Conservation (phyloP, 92 coral and sea anemone genomes). For the Palythoa caribaeorum region DNA sequence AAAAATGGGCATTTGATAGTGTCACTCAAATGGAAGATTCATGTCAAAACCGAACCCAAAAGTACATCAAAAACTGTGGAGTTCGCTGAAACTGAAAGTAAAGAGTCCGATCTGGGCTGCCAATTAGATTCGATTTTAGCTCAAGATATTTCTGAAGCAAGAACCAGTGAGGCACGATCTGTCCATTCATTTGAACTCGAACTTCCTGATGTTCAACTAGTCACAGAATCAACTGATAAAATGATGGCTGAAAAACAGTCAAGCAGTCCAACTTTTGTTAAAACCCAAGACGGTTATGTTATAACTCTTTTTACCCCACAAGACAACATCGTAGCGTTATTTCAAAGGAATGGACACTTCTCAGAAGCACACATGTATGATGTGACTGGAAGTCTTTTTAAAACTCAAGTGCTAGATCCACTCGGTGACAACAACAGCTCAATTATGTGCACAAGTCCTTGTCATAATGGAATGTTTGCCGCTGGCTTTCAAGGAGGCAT, state of each 20-base stretch:
- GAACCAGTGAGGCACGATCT: slow-evolving; percentile 5
- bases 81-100: not conserved
- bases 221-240: not conserved
- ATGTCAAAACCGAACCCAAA: slow-evolving; percentile 25
- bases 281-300: slow-evolving; percentile 75
- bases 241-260: slow-evolving; percentile 22
- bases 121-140: not conserved
- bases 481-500: slow-evolving; percentile 89
- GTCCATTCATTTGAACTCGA: slow-evolving; percentile 44
- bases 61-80: not conserved
- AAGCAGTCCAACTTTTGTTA: slow-evolving; percentile 80
- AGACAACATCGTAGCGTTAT: slow-evolving; percentile 66
- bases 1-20: not conserved
- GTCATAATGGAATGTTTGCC: slow-evolving; percentile 77
- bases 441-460: slow-evolving; percentile 72
- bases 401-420: slow-evolving; percentile 70
- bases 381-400: slow-evolving; percentile 55
- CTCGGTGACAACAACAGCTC: slow-evolving; percentile 78
- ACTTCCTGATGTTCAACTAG: not conserved
- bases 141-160: not conserved
- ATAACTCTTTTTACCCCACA: slow-evolving; percentile 68
- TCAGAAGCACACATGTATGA: slow-evolving; percentile 77
- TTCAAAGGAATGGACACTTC: slow-evolving; percentile 73
- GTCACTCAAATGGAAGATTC: slow-evolving; percentile 33
- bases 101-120: not conserved